Conservation (phyloP, 2,113 vertebrate species). For the Proterorhinus semilunaris region DNA sequence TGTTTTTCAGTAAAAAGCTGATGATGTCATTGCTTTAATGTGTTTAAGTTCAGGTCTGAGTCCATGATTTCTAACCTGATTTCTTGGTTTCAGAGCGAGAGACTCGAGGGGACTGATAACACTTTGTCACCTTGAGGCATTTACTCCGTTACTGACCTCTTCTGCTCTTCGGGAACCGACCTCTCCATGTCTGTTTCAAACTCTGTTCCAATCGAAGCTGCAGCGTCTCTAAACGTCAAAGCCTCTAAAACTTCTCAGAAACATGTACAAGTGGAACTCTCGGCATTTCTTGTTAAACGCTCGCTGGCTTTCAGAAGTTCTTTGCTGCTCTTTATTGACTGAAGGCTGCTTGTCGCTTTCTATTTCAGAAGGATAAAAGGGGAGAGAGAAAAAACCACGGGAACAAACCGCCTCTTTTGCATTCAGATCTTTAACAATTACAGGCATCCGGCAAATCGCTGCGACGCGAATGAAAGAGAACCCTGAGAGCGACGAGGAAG, state of each 20-base stretch:
- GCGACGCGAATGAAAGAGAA: conserved; percentile 25
- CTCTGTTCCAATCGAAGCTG: no score
- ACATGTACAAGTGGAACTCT: background rate
- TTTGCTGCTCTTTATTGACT: conserved; percentile 10
- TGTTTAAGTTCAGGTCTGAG: no score
- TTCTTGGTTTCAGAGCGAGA: no score
- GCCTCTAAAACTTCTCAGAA: no score
- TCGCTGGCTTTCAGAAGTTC: background rate
- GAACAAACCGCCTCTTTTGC: conserved; percentile 10
- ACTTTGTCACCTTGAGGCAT: no score
- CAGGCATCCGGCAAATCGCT: conserved; percentile 34
- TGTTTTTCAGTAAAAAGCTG: no score
- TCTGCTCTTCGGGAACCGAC: no score
- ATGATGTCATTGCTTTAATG: no score
- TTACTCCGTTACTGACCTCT: no score
- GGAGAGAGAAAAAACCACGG: background rate
- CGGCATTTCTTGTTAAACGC: background rate
- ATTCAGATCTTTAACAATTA: conserved; percentile 10
- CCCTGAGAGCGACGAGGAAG: conserved; percentile 10
- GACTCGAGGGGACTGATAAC: no score
- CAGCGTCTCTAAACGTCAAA: background rate
- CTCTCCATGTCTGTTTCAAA: no score
- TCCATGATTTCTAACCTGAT: no score
- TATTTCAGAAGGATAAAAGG: conserved; percentile 12
- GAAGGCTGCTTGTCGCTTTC: conserved; percentile 31